Evolutionary conservation across 2,888 invertebrate genomes (phyloP), one percentile per base, ranked within the genome.

Genomic region (Monoplex corrugatus): DNA sequence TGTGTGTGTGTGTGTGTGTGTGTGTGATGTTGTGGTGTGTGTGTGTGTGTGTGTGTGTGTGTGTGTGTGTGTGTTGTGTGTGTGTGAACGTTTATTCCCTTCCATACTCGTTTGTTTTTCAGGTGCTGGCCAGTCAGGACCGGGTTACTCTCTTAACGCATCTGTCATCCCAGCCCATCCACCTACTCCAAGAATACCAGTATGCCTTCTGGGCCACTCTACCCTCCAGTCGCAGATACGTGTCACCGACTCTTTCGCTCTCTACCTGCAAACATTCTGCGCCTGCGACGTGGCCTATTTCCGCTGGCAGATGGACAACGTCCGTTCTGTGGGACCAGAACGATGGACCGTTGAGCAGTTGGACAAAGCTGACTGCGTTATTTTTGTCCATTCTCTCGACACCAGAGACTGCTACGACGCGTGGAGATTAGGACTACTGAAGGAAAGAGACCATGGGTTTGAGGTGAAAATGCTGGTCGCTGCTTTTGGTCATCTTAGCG

Each of bases 261-360:
- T 57, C n/a, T 85, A 63, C 57, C 85, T 85, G 23, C 85, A 85
- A 38, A 38, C 85, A 32, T 35, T 57, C 85, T 85, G 85, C 38
- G 85, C 85, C 44, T 85, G 85, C 32, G 85, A 85, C 63, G 85
- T 85, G 50, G 63, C 13, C n/a, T 85, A 85, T 1, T 35, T 50
- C 85, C 85, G 85, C 45, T 85, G 85, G 85, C 85, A 57, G 19
- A n/a, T 35, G 28, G 57, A 38, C 57, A 38, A 57, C 35, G 40
- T 85, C 63, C 57, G 35, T 38, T 23, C 38, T 16, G 5, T 38
- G 23, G 85, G 85, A 3, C 57, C 85, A 3, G 57, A 35, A 32
- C 19, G 13, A 8, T 85, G 85, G 85, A n/a, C 63, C 13, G 3
- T 3, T 23, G 23, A 57, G 28, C 85, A 85, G 38, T 19, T 63